Evolutionary conservation across 1,140 invertebrate genomes (phyloP), one percentile per base, ranked within the genome.

Genomic region (Saccostrea echinata): DNA sequence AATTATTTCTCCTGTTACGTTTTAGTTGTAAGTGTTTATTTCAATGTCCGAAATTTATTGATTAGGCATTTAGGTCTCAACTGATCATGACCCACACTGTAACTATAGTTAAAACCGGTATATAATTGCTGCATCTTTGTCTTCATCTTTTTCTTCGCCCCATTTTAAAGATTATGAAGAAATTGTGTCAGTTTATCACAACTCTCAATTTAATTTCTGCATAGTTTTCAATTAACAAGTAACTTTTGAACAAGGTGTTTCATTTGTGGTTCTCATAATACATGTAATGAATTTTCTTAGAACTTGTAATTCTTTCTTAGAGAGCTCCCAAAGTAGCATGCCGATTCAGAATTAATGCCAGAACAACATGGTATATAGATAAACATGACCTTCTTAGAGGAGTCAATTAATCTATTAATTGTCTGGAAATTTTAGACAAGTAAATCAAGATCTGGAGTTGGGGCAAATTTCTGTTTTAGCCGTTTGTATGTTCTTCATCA

Each of bases 361-460:
- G 68, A 76, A n/a, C 13, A 61, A 61, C 55, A 61, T 21, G 55
- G 55, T 61, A 61, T 61, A 33, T 27, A 76, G 68, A 76, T 76
- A 76, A 76, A 76, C 68, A 76, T 18, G 68, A 76, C 68, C 68
- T 76, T 76, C 68, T 76, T 76, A 33, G 27, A 76, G 68, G 68
- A 76, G 68, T 76, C 68, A 76, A 76, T 76, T 76, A 76, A 76
- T 76, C 68, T 76, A 76, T 76, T 76, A 76, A 76, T 76, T 76
- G 68, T 76, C 68, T 76, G 68, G 68, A 76, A 76, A 76, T 76
- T 76, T 76, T 76, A 76, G 68, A 76, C 68, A 76, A 76, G 68
- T 76, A 76, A 76, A 76, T 76, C 68, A 76, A n/a, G 68, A 76
- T 76, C 68, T 76, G 68, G 68, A 33, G 27, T 30, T 43, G 0